A percentile compares a stretch with the other conserved stretches of the same genome.
These are phyloP conservation scores for Lophura nycthemera DNA, from an alignment of 2,113 vertebrate genomes.

Conservation along the genomic window DNA sequence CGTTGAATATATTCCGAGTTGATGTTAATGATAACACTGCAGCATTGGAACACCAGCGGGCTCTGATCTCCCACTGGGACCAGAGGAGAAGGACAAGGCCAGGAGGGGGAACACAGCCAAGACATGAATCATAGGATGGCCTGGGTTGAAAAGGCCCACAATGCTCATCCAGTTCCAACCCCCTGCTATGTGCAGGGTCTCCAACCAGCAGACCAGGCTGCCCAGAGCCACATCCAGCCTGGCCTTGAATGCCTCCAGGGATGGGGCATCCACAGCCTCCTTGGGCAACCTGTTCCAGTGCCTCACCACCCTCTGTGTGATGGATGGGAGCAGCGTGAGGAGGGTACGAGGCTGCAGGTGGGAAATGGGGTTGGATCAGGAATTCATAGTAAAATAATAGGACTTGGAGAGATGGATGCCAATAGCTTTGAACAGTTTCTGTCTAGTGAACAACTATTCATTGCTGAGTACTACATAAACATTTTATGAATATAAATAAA, in stretches of 20 bases:
- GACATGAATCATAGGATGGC: background rate
- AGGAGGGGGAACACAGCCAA: background rate
- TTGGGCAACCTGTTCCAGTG: too few species aligned
- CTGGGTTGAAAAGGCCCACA: too few species aligned
- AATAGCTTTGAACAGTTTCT: background rate
- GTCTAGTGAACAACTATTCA: too few species aligned
- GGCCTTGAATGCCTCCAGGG: too few species aligned
- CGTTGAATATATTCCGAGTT: background rate
- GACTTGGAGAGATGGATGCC: background rate
- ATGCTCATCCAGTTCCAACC: too few species aligned
- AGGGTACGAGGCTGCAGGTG: background rate
- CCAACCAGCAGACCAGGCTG: too few species aligned
- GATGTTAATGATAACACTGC: background rate
- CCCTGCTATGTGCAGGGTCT: too few species aligned
- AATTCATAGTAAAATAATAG: background rate
- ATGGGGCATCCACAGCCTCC: too few species aligned
- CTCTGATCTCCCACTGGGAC: background rate
- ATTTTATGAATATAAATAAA: background rate
- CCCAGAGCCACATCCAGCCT: too few species aligned
- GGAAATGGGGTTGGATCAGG: background rate
- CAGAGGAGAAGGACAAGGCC: too few species aligned
- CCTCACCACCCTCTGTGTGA: too few species aligned
- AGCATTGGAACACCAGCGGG: background rate
- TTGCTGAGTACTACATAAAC: too few species aligned
- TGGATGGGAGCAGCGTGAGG: background rate